Base-by-base conservation (phyloP, 1,140 invertebrate species). In the Drosophila albomicans region DNA sequence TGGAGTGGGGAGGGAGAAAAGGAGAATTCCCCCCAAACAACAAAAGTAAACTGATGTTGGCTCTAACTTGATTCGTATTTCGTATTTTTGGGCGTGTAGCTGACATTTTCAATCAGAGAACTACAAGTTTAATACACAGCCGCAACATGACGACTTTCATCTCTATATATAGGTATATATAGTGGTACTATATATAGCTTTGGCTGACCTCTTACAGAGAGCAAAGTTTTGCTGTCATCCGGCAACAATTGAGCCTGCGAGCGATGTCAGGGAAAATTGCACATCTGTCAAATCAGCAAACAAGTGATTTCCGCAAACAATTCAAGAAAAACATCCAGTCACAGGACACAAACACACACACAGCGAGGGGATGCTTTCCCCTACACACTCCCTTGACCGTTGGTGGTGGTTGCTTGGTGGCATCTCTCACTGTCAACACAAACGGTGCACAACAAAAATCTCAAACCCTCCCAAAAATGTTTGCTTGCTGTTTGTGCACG, bases 231-330 rank as follows among this genome's bases (percentile, higher is more conserved):
- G n/a, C 57, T 61, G 57, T 61, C 57, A 58, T 35, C 52, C 52
- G 67, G 56, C 72, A 63, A 75, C 61, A 75, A 70, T 72, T 66
- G 54, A 67, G 68, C 75, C 76, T 72, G 77, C 82, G 38, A 74
- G 84, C 80, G 48, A 75, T 88, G 85, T 89, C 85, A 89, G 78
- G 68, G 85, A 90, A 89, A 89, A 89, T 89, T 89, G 85, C 85
- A 89, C 85, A 89, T 89, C 85, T 89, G 85, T 89, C 85, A 89
- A 89, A 89, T 89, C 85, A 82, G 81, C 85, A 89, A 89, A 89
- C 85, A 89, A 89, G 85, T 89, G 85, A 89, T 89, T 89, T 89
- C 81, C 86, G 85, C 85, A 89, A 89, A 89, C 85, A 89, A 89
- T 89, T 89, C 75, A 89, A 88, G 78, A 66, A 71, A 88, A 84